A percentile compares a stretch with the other conserved stretches of the same genome.
phyloP scores from a whole-genome alignment of 2,113 vertebrate genomes.

The Lucifuga dentata region DNA sequence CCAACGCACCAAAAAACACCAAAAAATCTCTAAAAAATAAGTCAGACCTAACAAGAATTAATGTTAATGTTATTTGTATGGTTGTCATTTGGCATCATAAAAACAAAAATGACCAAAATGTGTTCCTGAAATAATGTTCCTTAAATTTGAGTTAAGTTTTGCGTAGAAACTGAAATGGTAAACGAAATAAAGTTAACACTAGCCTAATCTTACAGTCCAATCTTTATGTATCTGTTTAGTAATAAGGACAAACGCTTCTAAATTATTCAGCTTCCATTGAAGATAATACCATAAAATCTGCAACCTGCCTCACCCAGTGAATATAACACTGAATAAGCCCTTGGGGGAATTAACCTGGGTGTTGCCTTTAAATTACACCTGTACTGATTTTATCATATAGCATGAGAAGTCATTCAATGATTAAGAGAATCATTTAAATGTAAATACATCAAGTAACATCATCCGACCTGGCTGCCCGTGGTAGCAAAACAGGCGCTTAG shows the following conservation, averaged over 20 bases:
- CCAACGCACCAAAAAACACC: no score
- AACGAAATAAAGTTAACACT: no score
- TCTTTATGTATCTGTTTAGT: no score
- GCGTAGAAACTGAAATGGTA: no score
- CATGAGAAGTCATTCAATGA: background rate
- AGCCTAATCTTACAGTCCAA: no score
- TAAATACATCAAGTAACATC: conserved; percentile 34
- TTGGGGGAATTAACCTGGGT: conserved; percentile 19
- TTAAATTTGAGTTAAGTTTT: no score
- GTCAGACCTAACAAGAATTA: no score
- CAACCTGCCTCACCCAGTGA: background rate
- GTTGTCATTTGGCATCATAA: no score
- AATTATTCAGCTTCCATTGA: background rate
- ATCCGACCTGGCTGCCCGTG: conserved; percentile 31
- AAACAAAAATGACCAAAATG: no score
- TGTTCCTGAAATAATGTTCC: no score
- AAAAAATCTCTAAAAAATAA: no score
- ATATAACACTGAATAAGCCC: background rate
- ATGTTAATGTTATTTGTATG: no score
- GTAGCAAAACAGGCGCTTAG: conserved; percentile 57
- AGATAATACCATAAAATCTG: background rate
- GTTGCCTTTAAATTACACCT: conserved; percentile 44
- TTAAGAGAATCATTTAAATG: background rate
- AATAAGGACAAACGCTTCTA: background rate
- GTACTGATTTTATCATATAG: background rate